Conservation (phyloP, 2,797 vertebrate genomes). For the Emydoidea blandingii region DNA sequence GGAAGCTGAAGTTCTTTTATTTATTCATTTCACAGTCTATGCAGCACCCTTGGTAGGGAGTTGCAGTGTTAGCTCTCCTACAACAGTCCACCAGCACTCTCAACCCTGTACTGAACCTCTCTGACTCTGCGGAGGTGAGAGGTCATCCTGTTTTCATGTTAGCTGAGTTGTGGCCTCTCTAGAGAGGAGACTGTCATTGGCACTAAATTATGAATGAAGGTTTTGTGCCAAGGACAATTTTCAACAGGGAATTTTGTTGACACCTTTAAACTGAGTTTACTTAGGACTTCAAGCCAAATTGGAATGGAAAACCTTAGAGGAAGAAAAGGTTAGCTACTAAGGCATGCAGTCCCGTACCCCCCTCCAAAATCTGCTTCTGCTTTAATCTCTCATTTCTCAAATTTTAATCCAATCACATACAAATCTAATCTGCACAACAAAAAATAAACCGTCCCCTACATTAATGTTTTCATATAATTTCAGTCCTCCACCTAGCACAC, state of each 20-base stretch:
- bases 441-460: background rate
- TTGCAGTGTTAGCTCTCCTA: accelerated
- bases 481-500: slow-evolving; percentile 14
- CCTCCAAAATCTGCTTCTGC: slow-evolving; percentile 45
- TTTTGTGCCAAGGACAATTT: background rate
- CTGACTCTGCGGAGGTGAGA: slow-evolving; percentile 34
- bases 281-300: slow-evolving; percentile 52
- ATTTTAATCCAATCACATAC: slow-evolving; percentile 57
- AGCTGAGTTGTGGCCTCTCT: slow-evolving; percentile 19
- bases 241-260: background rate
- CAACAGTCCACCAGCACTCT: background rate
- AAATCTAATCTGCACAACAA: slow-evolving; percentile 13
- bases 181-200: background rate
- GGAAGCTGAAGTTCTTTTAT: background rate
- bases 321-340: slow-evolving; percentile 65
- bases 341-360: background rate
- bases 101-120: background rate
- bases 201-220: background rate
- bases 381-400: slow-evolving; percentile 48
- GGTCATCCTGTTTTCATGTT: slow-evolving; percentile 41
- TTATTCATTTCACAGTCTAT: background rate
- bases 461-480: slow-evolving; percentile 56
- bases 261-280: slow-evolving; percentile 51
- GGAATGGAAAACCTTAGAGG: slow-evolving; percentile 61
- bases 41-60: accelerated